Evolutionary conservation across 2,113 vertebrate genomes (phyloP).

Genomic region (Dolichallabes microphthalmus): DNA sequence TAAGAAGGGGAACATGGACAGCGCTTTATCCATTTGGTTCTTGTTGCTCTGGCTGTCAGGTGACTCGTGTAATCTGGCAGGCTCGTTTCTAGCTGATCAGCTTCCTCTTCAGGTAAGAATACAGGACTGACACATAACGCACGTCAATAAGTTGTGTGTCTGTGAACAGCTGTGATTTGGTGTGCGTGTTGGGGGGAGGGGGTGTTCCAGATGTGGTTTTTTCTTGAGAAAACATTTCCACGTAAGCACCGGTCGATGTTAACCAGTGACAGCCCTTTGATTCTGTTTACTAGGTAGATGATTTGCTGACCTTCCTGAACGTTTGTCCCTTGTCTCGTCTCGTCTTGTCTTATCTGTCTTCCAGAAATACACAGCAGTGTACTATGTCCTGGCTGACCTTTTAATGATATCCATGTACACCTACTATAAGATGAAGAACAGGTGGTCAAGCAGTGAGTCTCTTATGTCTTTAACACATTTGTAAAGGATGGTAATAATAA

Average conservation of each 20-base stretch:
- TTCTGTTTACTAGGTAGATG: not conserved
- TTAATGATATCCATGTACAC: slow-evolving; percentile 82
- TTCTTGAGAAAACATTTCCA: no score
- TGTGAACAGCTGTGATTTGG: not conserved
- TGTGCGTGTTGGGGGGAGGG: no score
- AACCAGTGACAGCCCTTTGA: not conserved
- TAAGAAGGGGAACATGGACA: slow-evolving; percentile 87
- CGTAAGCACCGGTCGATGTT: not conserved
- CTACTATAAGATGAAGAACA: slow-evolving; percentile 82
- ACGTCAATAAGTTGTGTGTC: not conserved
- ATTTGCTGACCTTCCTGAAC: slow-evolving; percentile 4
- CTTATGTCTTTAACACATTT: not conserved
- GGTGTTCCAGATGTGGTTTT: no score
- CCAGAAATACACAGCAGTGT: slow-evolving; percentile 88
- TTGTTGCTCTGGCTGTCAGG: slow-evolving; percentile 89
- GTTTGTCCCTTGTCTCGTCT: not conserved
- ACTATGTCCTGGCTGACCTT: slow-evolving; percentile 87
- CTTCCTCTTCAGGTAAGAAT: slow-evolving; percentile 87
- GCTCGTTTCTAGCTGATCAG: slow-evolving; percentile 90
- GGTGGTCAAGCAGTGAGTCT: slow-evolving; percentile 32
- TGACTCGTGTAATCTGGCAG: slow-evolving; percentile 90
- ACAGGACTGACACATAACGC: not conserved
- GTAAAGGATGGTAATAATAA: not conserved
- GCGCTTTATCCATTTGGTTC: slow-evolving; percentile 91
- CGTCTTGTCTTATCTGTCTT: slow-evolving; percentile 2